Base-by-base conservation (phyloP, 1,140 invertebrate genomes). In the Drosophila auraria region DNA sequence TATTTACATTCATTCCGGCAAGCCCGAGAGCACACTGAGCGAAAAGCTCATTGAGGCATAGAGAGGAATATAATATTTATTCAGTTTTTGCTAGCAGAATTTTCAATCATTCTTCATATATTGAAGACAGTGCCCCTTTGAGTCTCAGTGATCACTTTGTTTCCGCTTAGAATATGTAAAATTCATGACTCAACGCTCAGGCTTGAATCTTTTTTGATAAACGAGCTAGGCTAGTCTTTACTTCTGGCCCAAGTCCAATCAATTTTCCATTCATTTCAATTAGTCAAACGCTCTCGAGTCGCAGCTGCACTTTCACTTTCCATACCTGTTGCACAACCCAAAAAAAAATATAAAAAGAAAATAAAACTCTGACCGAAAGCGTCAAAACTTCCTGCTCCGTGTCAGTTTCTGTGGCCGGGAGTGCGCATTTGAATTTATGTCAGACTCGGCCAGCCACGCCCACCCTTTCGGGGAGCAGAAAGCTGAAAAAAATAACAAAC, bases 261-360 rank as follows among this genome's bases (percentile, higher is more conserved):
- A 33, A 25, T 58, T 71, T 58, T 71, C 23, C 54, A 60, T 25
- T 42, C 33, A 40, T 72, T 73, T 60, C 27, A 73, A 72, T 73
- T 72, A 73, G 66, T 60, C 27, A 72, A 59, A 60, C 38, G 44
- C 30, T 78, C 38, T 25, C 51, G 42, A 56, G 58, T 58, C 17
- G 25, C 70, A 23, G 25, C 53, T 59, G 56, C 51, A 83, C 81
- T 83, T 83, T 83, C 81, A 83, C 81, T 83, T 83, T 61, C 25
- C 9, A 66, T 71, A 80, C 81, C 76, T 83, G 81, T 83, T 83
- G 81, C 81, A 80, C 76, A 79, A 83, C 42, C 40, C 0, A 20
- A 58, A 62, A 56, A 42, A 57, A 58, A 20, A 20, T 20, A 20
- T 20, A 20, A 20, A 66, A 23, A 54, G 45, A 38, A 25, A 45